Evolutionary conservation across 1,140 invertebrate species (phyloP), one percentile per base, ranked within the genome.

Genomic region (Scaptomyza pallida): DNA sequence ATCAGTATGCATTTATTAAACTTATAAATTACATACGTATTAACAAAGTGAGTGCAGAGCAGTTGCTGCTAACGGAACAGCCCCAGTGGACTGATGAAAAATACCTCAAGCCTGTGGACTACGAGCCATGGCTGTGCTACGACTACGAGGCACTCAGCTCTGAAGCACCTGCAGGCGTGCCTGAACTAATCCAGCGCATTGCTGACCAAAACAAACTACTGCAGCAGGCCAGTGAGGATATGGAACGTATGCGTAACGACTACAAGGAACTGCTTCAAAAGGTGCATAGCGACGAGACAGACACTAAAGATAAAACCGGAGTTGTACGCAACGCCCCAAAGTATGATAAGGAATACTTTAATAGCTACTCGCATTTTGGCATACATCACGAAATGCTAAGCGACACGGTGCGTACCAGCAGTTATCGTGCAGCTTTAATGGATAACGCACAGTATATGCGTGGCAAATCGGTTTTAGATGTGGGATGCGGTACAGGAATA

Each of bases 321-420:
- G 8, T 41, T 33, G 21, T 57, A 8, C 74, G 82, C 5, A 86
- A 86, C 12, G 52, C 65, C 92, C 61, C 92, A 93, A 76, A 21
- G 3, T 92, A 93, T 65, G 96, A 97, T 82, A 93, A 94, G 76
- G 94, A 94, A 70, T 99, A 99, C 92, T 99, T 99, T 90, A 97
- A 95, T 90, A 97, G 97, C 3, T 99, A 99, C 92, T 96, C 97
- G 62, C 98, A 99, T 92, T 99, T 98, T 93, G 96, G 96, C 10
- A 99, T 99, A 89, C 99, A 99, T 93, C 97, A 98, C 92, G 97
- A 97, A 90, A 98, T 98, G 97, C 92, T 98, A 9, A 95, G 94
- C 68, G 95, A 88, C 95, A 92, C 92, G 91, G 67, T 99, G 8
- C 93, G 99, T 63, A 99, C 98, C 9, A 93, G 96, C 91, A 97